phyloP scores from a whole-genome alignment of 2,797 vertebrate species.

The Sarcophilus harrisii region DNA sequence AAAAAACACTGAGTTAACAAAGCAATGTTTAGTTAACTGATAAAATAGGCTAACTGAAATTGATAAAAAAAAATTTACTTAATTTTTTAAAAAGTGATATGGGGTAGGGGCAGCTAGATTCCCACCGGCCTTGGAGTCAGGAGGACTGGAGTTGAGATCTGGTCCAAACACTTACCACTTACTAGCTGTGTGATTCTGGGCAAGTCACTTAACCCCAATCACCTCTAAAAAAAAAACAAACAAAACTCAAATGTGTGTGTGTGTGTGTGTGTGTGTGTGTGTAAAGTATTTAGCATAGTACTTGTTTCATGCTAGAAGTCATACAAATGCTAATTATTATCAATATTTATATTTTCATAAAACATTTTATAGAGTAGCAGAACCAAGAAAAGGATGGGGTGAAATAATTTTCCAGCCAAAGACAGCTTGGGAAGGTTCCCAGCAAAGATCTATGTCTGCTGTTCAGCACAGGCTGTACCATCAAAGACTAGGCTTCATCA shows the following conservation, averaged over 20 bases:
- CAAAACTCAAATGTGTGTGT: neutral
- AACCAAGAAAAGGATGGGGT: neutral
- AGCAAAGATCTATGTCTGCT: neutral
- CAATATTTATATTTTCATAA: neutral
- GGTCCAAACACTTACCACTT: no score
- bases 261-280: no score
- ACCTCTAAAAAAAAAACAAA: no score
- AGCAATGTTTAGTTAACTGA: neutral
- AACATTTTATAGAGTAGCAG: neutral
- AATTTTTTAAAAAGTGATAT: neutral
- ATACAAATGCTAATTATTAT: neutral
- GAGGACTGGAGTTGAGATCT: no score
- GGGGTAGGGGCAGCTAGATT: neutral
- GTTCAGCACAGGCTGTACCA: neutral
- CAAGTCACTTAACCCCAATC: no score
- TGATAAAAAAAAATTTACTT: neutral
- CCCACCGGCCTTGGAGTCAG: no score
- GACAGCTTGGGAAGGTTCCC: no score
- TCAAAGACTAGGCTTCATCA: neutral
- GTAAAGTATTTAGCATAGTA: neutral
- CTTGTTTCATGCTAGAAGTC: neutral
- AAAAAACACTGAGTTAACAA: neutral
- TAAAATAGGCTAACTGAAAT: neutral
- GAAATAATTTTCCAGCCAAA: neutral
- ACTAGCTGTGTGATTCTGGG: no score